Base-by-base conservation (phyloP, 2,888 invertebrate species). In the Terebella lapidaria region DNA sequence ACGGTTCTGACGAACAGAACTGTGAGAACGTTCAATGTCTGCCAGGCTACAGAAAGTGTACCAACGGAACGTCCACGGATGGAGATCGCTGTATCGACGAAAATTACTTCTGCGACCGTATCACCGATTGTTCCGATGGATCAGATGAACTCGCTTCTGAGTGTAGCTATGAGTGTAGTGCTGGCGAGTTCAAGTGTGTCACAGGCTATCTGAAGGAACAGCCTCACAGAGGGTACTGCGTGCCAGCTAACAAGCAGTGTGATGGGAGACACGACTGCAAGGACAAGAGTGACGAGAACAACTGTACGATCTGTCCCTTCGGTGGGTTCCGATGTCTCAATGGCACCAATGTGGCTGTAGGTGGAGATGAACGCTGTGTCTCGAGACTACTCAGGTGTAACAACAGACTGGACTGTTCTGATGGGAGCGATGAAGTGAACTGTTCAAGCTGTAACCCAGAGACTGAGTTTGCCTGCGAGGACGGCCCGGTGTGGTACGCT, bases 401-500 rank as follows among this genome's bases (percentile, higher is more conserved):
- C 42, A 56, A 60, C 1, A 30, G 47, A 10, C 30, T 42, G 28
- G 54, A 60, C 58, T 64, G 64, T 35, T 29, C 26, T 25, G 62
- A 64, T 56, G 58, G 47, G 24, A 54, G 54, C 24, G 65, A 65
- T 29, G 65, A 65, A 42, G 49, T 24, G 18, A 22, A 22, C 22
- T 61, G 58, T 52, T 27, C 27, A 10, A 47, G 54, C 47, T 28
- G 26, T 10, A 15, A 53, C 4, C 15, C 27, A 4, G 49, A 49
- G 22, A 49, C 18, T 5, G 29, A 51, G 56, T 51, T 22, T 51
- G 51, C 30, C 15, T 26, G 42, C n/a, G 4, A 20, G 42, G 51
- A 22, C 24, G 61, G 61, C 25, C 54, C 52, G n/a, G 10, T 35
- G 10, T 35, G 42, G 42, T 35, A 10, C 10, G 42, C n/a, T 10